Percentiles rank a stretch among this genome's conserved stretches.
Conservation (phyloP, 2,113 vertebrate species). For the Saguinus midas region DNA sequence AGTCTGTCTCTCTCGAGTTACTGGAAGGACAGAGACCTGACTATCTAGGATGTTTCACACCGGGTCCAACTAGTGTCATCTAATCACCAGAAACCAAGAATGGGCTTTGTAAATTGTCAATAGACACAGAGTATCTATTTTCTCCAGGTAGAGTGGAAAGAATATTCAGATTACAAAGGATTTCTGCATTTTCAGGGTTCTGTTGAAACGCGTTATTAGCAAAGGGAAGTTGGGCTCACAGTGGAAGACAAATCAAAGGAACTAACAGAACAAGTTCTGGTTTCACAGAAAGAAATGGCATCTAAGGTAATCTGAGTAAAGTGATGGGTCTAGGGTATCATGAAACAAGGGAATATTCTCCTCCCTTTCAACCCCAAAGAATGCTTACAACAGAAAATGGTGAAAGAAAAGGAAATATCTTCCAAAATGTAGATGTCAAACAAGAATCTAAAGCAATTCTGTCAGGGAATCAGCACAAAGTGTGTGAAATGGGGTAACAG, state of each 20-base stretch:
- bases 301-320: conserved; percentile 60
- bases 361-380: conserved; percentile 29
- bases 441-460: conserved; percentile 50
- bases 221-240: conserved; percentile 64
- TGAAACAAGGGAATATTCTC: conserved; percentile 56
- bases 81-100: conserved; percentile 86
- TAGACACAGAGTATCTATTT: conserved; percentile 81
- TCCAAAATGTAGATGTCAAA: conserved; percentile 17
- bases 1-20: conserved; percentile 78
- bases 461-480: conserved; percentile 14
- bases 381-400: conserved; percentile 12
- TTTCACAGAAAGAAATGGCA: conserved; percentile 44
- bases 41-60: conserved; percentile 77
- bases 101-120: conserved; percentile 71
- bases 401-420: background rate
- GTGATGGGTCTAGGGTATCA: conserved; percentile 24
- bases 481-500: background rate
- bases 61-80: conserved; percentile 77
- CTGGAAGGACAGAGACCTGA: conserved; percentile 83
- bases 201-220: conserved; percentile 34
- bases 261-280: conserved; percentile 66
- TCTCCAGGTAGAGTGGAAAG: conserved; percentile 45
- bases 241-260: conserved; percentile 60
- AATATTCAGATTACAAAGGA: conserved; percentile 75
- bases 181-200: conserved; percentile 62